phyloP scores from a whole-genome alignment of 2,113 vertebrate genomes.

The Crotalus horridus region DNA sequence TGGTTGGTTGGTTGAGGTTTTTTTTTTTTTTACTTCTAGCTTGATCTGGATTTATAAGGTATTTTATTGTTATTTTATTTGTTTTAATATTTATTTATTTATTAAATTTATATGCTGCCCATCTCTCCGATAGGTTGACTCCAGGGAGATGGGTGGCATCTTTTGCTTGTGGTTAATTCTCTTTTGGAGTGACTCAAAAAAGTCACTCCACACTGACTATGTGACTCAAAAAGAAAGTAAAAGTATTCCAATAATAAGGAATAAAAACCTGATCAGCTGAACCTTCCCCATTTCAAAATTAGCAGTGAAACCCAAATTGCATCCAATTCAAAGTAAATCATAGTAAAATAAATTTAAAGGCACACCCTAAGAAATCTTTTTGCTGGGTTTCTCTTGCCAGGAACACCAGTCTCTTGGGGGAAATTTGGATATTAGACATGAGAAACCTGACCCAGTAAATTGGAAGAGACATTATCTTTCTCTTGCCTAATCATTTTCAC shows the following conservation, averaged over 20 bases:
- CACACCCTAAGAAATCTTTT: background rate
- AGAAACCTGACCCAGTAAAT: constrained; percentile 35
- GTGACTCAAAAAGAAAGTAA: background rate
- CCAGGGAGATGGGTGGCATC: background rate
- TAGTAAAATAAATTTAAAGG: background rate
- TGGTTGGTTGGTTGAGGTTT: background rate
- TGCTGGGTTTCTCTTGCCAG: background rate
- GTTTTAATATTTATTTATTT: background rate
- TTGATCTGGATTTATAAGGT: background rate
- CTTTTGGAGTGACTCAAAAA: background rate
- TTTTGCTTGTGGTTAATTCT: background rate
- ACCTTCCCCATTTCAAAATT: background rate
- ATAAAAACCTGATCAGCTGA: background rate
- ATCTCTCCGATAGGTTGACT: background rate
- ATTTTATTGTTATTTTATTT: background rate
- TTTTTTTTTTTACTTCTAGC: background rate
- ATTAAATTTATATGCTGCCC: background rate
- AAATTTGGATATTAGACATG: background rate
- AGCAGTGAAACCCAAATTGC: background rate
- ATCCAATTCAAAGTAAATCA: background rate
- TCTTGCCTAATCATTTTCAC: constrained; percentile 36
- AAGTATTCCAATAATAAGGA: no score
- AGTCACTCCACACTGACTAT: background rate
- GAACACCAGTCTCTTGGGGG: background rate
- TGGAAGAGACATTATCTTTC: background rate